A percentile compares a stretch with the other conserved stretches of the same genome.
phyloP scores from a whole-genome alignment of 2,797 vertebrate genomes.

The Eremophila alpestris region DNA sequence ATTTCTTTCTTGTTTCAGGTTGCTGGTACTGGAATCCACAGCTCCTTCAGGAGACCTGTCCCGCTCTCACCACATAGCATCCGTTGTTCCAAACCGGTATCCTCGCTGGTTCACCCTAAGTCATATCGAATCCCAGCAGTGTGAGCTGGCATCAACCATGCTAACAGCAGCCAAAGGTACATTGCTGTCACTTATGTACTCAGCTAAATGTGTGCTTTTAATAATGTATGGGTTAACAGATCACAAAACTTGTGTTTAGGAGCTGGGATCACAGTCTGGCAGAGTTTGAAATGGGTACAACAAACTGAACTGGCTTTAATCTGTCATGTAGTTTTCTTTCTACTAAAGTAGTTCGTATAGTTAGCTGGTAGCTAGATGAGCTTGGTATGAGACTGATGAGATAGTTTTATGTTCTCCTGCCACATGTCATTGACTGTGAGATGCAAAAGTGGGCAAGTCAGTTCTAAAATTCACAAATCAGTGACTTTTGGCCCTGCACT shows the following conservation, averaged over 20 bases:
- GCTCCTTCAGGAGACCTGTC: conserved; percentile 87
- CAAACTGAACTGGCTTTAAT: conserved; percentile 6
- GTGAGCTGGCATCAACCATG: conserved; percentile 98
- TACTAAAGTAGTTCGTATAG: not conserved
- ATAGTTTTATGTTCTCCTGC: not conserved
- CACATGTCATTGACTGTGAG: not conserved
- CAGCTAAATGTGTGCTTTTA: conserved; percentile 2
- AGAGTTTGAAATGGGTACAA: not conserved
- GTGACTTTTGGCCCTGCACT: not conserved
- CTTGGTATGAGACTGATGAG: not conserved
- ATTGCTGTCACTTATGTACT: not conserved
- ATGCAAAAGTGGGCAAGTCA: not conserved
- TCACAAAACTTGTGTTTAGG: not conserved
- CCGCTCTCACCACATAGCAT: conserved; percentile 92
- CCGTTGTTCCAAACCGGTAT: conserved; percentile 92
- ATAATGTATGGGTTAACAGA: not conserved
- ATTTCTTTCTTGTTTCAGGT: conserved; percentile 74
- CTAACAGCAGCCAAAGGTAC: conserved; percentile 99
- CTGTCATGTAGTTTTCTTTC: not conserved
- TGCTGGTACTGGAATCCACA: conserved; percentile 93
- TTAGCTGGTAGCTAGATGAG: not conserved
- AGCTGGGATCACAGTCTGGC: not conserved
- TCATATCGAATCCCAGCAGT: conserved; percentile 99
- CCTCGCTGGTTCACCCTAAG: conserved; percentile 98
- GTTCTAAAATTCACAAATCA: not conserved